Conservation (phyloP, 2,888 invertebrate genomes). For the Subacronicta megacephala region DNA sequence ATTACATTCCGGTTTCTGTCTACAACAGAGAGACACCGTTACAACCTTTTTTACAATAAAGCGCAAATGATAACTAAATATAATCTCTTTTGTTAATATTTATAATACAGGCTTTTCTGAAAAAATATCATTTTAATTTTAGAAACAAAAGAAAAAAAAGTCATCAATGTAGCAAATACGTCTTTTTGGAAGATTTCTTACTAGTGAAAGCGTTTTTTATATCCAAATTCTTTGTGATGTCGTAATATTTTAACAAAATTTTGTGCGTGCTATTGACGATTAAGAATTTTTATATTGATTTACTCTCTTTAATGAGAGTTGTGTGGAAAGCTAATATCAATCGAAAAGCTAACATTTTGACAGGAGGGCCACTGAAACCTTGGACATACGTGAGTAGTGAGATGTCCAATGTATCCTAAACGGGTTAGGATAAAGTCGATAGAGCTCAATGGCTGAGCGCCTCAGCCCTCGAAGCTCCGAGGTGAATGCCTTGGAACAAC, state of each 20-base stretch:
- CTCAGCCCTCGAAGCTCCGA: constrained; percentile 95
- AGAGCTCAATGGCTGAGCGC: constrained; percentile 92
- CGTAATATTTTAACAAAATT: constrained; percentile 86
- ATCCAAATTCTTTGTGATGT: constrained; percentile 90
- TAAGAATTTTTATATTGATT: constrained; percentile 67
- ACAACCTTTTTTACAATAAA: constrained; percentile 18
- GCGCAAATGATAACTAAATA: constrained; percentile 15
- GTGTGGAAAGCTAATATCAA: constrained; percentile 76
- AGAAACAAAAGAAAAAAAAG: constrained; percentile 87
- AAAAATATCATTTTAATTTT: constrained; percentile 80
- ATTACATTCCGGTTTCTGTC: too few relatives aligned
- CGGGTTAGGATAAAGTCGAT: constrained; percentile 88
- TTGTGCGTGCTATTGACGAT: constrained; percentile 82
- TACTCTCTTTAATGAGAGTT: constrained; percentile 84
- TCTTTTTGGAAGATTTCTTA: constrained; percentile 86
- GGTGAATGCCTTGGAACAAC: constrained; percentile 95
- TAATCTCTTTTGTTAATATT: constrained; percentile 44
- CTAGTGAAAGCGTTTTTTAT: constrained; percentile 87
- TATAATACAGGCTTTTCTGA: constrained; percentile 64
- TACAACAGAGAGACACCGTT: constrained; percentile 8
- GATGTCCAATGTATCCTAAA: constrained; percentile 90
- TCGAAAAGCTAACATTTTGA: constrained; percentile 78
- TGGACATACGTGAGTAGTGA: constrained; percentile 83
- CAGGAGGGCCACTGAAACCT: constrained; percentile 80
- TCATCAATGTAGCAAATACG: constrained; percentile 86